Evolutionary conservation across 2,797 vertebrate genomes (phyloP).

Genomic region (Cryptoprocta ferox): DNA sequence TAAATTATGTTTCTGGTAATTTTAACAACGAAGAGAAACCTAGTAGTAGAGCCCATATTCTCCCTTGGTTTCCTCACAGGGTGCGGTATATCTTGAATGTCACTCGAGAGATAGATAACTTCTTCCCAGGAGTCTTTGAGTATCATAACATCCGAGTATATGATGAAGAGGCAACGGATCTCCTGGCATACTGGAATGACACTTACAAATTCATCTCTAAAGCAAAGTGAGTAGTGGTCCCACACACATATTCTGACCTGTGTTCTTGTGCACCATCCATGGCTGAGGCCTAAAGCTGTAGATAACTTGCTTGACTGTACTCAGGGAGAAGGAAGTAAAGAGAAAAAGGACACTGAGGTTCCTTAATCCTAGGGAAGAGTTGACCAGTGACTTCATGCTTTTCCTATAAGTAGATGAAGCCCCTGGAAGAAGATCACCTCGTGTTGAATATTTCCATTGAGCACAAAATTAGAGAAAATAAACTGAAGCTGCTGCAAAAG

Average conservation of each 20-base stretch:
- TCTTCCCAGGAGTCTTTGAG: conserved; percentile 97
- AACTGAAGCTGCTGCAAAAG: neutral
- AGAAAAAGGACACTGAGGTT: neutral
- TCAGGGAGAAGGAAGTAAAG: neutral
- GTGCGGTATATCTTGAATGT: conserved; percentile 98
- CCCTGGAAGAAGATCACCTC: neutral
- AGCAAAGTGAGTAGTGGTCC: conserved; percentile 91
- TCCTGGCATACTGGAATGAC: conserved; percentile 98
- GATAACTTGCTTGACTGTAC: neutral
- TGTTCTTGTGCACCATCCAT: neutral
- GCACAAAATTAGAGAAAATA: conserved; percentile 32
- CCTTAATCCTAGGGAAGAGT: conserved; percentile 10
- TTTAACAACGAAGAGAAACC: conserved; percentile 46
- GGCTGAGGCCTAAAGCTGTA: neutral
- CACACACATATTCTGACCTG: neutral
- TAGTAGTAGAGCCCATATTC: neutral
- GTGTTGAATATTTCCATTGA: conserved; percentile 15
- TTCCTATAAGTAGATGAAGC: conserved; percentile 52
- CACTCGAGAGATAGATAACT: conserved; percentile 98
- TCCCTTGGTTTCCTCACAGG: conserved; percentile 84
- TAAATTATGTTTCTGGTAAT: conserved; percentile 48
- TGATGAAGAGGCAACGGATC: conserved; percentile 97
- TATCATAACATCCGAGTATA: conserved; percentile 99
- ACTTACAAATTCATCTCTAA: conserved; percentile 99
- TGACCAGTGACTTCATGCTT: neutral